Conservation (phyloP, 2,888 invertebrate species). For the Andrena fulva region DNA sequence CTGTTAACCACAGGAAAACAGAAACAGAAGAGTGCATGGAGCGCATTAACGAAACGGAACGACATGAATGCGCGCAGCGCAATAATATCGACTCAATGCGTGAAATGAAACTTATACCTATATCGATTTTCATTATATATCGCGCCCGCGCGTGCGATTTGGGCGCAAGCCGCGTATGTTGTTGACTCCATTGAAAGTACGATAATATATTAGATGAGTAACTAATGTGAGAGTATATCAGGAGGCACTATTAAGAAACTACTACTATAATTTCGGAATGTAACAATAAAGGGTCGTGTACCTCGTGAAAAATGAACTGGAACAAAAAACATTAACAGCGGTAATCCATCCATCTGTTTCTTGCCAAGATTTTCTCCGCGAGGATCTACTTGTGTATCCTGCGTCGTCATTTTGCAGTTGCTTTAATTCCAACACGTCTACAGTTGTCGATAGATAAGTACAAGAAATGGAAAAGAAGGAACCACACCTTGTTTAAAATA, state of each 20-base stretch:
- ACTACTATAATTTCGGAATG: conserved; percentile 81
- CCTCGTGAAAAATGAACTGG: conserved; percentile 81
- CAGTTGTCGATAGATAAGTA: no score
- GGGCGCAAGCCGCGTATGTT: conserved; percentile 74
- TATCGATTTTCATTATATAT: no score
- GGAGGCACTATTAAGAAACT: conserved; percentile 75
- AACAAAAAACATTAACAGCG: conserved; percentile 51
- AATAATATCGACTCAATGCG: no score
- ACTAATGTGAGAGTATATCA: conserved; percentile 72
- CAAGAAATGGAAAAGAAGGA: neutral
- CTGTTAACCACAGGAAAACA: no score
- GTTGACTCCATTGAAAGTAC: conserved; percentile 85
- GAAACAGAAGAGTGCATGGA: no score
- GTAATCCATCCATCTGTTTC: conserved; percentile 7
- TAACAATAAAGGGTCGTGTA: conserved; percentile 82
- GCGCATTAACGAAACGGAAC: no score
- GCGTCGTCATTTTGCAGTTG: no score
- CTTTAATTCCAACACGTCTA: no score
- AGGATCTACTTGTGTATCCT: neutral
- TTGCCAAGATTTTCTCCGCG: neutral
- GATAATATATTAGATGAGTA: conserved; percentile 81
- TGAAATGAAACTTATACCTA: no score
- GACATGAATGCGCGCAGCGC: no score
- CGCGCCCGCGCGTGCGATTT: no score
- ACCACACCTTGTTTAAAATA: conserved; percentile 1